Base-by-base conservation (phyloP, 2,113 vertebrate genomes). In the Polypterus bichir region DNA sequence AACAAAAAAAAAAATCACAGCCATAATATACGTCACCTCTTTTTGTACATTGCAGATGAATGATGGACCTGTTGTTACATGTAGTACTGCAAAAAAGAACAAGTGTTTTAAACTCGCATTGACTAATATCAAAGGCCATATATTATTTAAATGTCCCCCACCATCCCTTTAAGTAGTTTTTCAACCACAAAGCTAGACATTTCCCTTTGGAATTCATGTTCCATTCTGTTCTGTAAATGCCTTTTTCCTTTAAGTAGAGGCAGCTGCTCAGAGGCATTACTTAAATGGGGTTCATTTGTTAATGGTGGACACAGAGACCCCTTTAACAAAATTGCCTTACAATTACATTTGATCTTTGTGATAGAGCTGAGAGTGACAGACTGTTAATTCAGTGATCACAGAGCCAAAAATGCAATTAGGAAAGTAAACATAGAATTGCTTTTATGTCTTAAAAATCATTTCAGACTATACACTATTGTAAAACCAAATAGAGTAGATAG, bases 41-140 rank as follows among this genome's bases (percentile, higher is more conserved):
- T 66, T 74, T 78, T 62, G 87, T 80, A 66, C 94, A 98, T 6
- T 70, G 76, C 62, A 97, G 77, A 3, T 78, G 75, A 59, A 89
- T 67, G 59, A 91, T 74, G 46, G 69, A 64, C 53, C 83, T 71
- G 48, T 81, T 72, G 45, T 52, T 55, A 73, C 94, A 98, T 4
- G 52, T 68, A 51, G 83, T 67, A 72, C 95, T 98, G 73, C 62
- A 81, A 86, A 53, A 65, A 69, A 75, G 85, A 4, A 66, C 64
- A 56, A 62, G 3, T 5, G 55, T 27, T 9, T 7, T 27, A 27
- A 27, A 27, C 27, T 27, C 27, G 2, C 2, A 27, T 27, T 27
- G 27, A 27, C 27, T 27, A 27, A 27, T 27, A 51, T 7, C 6
- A 7, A 51, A 6, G 9, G 49, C 9, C 49, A 6, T 9, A 51